Evolutionary conservation across 2,797 vertebrate species (phyloP).

Genomic region (Hirundo rustica): DNA sequence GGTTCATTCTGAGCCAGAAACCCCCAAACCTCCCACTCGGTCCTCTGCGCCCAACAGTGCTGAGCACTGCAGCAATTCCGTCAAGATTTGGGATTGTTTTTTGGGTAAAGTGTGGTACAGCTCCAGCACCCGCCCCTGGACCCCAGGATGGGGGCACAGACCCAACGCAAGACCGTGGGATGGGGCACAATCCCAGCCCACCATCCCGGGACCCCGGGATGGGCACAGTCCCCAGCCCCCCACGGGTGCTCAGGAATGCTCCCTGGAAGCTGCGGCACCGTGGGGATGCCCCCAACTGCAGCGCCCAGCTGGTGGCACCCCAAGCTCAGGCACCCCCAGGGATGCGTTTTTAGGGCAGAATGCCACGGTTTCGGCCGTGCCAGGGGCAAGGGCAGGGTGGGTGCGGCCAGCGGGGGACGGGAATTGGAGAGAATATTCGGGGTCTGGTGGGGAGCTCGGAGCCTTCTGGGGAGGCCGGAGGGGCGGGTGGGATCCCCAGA

Average conservation of each 20-base stretch:
- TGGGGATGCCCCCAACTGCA: rapidly evolving
- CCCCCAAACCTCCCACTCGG: not conserved
- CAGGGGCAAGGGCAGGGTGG: rapidly evolving
- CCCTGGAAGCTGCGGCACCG: rapidly evolving
- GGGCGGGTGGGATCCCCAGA: not conserved
- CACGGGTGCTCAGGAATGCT: rapidly evolving
- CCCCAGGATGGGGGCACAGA: not conserved
- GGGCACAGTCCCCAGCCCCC: not conserved
- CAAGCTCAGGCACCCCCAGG: not conserved
- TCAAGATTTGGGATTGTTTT: not conserved
- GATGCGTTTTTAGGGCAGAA: not conserved
- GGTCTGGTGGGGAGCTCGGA: not conserved
- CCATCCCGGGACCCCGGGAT: rapidly evolving
- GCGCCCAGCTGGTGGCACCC: not conserved
- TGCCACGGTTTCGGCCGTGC: rapidly evolving
- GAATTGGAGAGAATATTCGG: not conserved
- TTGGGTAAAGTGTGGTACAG: not conserved
- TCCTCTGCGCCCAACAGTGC: rapidly evolving
- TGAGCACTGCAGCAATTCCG: rapidly evolving
- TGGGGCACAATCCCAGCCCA: not conserved
- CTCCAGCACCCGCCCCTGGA: not conserved
- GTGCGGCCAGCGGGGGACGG: rapidly evolving
- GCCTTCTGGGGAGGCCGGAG: not conserved
- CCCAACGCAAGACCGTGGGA: not conserved
- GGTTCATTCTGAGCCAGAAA: not conserved